Base-by-base conservation (phyloP, 2,113 vertebrate species). In the Eptatretus burgeri region DNA sequence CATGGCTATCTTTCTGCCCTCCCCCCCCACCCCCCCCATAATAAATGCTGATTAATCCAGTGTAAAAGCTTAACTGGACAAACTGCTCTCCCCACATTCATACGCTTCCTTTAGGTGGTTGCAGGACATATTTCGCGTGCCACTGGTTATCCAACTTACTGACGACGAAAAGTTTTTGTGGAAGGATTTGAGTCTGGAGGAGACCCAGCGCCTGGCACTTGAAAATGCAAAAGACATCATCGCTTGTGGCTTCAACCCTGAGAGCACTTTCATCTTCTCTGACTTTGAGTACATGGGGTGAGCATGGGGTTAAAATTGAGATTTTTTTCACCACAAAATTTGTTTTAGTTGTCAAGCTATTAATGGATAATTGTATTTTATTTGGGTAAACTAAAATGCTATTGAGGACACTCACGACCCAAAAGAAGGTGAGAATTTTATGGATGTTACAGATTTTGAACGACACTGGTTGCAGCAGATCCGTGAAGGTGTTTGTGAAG, bases 111-210 rank as follows among this genome's bases (percentile, higher is more conserved):
- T 50, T 52, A 98, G 89, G 71, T 98, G 89, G 89, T 76, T 95
- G 62, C 89, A 95, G 73, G 87, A 95, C 49, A 79, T 83, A 14
- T 98, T 95, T 65, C 75, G 85, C 18, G 79, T 98, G 51, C 91
- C 91, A 1, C 70, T 98, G 73, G 81, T 95, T 65, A 74, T 98
- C 71, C 91, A 98, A 73, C 66, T 98, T 75, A 95, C 87, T 0
- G 91, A 95, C 13, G 91, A 98, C 60, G 91, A 98, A 74, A 98
- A 98, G 66, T 98, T 87, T 68, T 78, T 98, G 69, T 98, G 91
- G 91, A 98, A 98, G 69, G 91, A 98, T 68, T 74, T 98, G 65
- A 79, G 81, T 8, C 50, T 82, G 65, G 85, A 94, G 19, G 80
- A 84, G 51, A 83, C 86, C 12, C 68, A 84, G 12, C 76, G 74